Percentiles rank a stretch among this genome's conserved stretches.
Conservation (phyloP, 2,888 invertebrate species). For the Mythimna albipuncta region DNA sequence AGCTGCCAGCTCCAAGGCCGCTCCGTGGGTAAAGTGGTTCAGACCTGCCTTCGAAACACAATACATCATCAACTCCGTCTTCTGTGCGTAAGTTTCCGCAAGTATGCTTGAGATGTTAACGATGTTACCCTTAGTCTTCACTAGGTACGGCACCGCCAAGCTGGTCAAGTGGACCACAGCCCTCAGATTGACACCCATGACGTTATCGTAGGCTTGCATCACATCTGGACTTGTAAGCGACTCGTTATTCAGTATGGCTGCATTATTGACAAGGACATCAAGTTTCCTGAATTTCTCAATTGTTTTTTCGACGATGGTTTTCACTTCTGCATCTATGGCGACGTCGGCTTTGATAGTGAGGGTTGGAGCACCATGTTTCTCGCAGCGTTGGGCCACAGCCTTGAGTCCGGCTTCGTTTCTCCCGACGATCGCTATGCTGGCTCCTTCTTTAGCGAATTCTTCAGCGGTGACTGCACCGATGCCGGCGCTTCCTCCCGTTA, state of each 20-base stretch:
- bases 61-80: conserved; percentile 79
- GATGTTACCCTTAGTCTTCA: conserved; percentile 63
- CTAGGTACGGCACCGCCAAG: conserved; percentile 64
- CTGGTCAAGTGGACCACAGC: conserved; percentile 62
- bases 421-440: conserved; percentile 66
- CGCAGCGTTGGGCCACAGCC: conserved; percentile 56
- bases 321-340: conserved; percentile 62
- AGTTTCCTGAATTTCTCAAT: conserved; percentile 67
- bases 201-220: conserved; percentile 64
- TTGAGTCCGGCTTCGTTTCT: conserved; percentile 66
- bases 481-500: conserved; percentile 72
- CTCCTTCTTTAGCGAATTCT: conserved; percentile 67
- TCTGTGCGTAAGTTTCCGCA: conserved; percentile 11
- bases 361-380: conserved; percentile 50
- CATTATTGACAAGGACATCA: conserved; percentile 74
- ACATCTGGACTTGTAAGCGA: conserved; percentile 58
- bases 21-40: conserved; percentile 93
- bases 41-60: conserved; percentile 93
- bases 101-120: conserved; percentile 60
- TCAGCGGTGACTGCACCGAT: conserved; percentile 69
- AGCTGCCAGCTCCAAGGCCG: conserved; percentile 92
- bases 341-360: conserved; percentile 69
- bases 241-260: conserved; percentile 56
- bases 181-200: conserved; percentile 65
- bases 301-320: conserved; percentile 61